A percentile compares a stretch with the other conserved stretches of the same genome.
These are phyloP conservation scores for Bos javanicus DNA, from an alignment of 2,113 vertebrate species.

Conservation along the genomic window DNA sequence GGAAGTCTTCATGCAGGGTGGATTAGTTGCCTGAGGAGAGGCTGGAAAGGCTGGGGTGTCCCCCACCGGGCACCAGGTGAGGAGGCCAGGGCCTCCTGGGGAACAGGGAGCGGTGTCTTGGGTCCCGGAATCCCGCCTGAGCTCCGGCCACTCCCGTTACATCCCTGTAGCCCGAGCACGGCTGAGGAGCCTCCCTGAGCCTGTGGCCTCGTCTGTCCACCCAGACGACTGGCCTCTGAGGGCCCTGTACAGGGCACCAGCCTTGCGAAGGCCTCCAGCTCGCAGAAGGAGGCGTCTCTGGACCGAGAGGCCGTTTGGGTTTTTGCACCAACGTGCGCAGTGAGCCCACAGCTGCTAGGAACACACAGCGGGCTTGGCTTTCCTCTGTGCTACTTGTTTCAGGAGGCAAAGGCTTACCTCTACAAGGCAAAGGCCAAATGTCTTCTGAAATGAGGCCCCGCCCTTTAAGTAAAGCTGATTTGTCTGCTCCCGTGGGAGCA, in stretches of 20 bases:
- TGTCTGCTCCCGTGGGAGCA: accelerated
- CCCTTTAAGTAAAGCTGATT: background rate
- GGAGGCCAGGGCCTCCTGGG: background rate
- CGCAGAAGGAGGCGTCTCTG: background rate
- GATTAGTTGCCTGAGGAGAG: background rate
- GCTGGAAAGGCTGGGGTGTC: background rate
- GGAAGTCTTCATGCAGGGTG: background rate
- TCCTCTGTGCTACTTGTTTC: background rate
- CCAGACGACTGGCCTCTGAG: too few relatives aligned
- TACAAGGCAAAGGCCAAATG: background rate
- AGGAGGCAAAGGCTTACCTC: background rate
- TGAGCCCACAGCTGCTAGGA: background rate
- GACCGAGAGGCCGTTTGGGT: accelerated
- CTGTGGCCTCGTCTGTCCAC: background rate
- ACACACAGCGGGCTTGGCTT: background rate
- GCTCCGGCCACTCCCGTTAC: accelerated
- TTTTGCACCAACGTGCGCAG: accelerated
- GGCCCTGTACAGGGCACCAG: too few relatives aligned
- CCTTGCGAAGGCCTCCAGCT: background rate
- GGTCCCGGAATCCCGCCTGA: background rate
- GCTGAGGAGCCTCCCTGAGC: background rate
- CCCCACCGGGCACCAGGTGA: background rate
- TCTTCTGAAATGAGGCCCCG: too few relatives aligned
- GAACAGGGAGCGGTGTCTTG: accelerated
- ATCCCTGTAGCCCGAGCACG: accelerated